A percentile compares a stretch with the other conserved stretches of the same genome.
Conservation (phyloP, 2,797 vertebrate species). For the Poeciliopsis turneri region DNA sequence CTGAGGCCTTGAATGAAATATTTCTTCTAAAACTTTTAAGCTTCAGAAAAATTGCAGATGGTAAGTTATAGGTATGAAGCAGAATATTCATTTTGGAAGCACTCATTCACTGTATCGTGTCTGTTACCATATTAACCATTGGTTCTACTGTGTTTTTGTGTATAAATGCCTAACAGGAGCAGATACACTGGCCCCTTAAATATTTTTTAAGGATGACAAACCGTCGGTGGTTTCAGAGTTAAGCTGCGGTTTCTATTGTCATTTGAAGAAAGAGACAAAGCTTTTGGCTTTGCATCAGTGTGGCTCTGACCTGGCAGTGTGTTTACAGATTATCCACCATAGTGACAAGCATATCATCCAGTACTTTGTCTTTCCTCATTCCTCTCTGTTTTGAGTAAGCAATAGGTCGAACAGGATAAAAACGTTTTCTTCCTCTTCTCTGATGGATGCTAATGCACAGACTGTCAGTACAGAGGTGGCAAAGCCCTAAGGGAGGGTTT, state of each 20-base stretch:
- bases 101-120: neutral
- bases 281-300: slow-evolving; percentile 14
- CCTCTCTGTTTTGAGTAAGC: slow-evolving; percentile 63
- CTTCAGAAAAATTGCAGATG: neutral
- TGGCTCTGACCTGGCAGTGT: slow-evolving; percentile 35
- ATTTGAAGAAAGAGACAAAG: slow-evolving; percentile 6
- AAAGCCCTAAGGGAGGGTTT: slow-evolving; percentile 63
- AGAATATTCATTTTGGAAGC: neutral
- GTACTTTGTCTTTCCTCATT: slow-evolving; percentile 33
- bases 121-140: neutral
- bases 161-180: neutral
- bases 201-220: slow-evolving; percentile 24
- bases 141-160: neutral
- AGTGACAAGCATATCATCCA: slow-evolving; percentile 52
- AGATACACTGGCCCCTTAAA: slow-evolving; percentile 1
- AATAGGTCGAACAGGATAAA: slow-evolving; percentile 68
- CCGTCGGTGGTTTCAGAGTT: slow-evolving; percentile 21
- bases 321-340: slow-evolving; percentile 40
- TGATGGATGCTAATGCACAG: slow-evolving; percentile 68
- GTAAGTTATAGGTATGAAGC: neutral
- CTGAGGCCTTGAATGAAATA: neutral
- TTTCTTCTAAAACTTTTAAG: neutral
- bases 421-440: slow-evolving; percentile 47
- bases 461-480: slow-evolving; percentile 67
- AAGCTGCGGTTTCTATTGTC: slow-evolving; percentile 33